Evolutionary conservation across 2,888 invertebrate species (phyloP).

Genomic region (Listrodromus nycthemerus): DNA sequence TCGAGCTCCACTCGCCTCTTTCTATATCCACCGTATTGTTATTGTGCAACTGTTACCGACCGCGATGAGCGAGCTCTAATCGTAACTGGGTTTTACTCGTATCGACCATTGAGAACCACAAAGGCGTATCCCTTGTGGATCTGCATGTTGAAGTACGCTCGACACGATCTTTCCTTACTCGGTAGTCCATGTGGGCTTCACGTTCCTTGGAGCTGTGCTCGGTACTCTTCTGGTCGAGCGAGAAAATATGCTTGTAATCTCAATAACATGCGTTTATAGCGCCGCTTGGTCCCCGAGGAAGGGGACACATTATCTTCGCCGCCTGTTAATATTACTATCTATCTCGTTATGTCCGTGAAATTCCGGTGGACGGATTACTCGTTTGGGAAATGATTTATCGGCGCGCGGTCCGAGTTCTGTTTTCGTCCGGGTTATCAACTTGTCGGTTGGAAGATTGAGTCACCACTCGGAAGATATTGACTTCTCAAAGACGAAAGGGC

Average conservation of each 20-base stretch:
- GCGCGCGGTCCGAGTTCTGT: neutral
- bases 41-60: constrained; percentile 37
- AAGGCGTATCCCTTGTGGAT: neutral
- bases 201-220: neutral
- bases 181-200: neutral
- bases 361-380: neutral
- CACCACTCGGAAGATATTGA: neutral
- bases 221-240: constrained; percentile 1
- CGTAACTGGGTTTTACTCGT: constrained; percentile 16
- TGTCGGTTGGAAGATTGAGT: neutral
- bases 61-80: constrained; percentile 35
- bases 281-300: neutral
- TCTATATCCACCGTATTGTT: constrained; percentile 15
- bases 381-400: constrained; percentile 26
- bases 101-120: neutral
- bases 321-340: constrained; percentile 1
- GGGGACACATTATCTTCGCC: constrained; percentile 3
- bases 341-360: neutral
- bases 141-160: neutral
- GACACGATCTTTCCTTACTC: neutral
- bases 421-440: constrained; percentile 5
- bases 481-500: neutral
- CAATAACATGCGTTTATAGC: constrained; percentile 1
- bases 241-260: constrained; percentile 38
- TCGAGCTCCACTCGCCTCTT: neutral